phyloP scores from a whole-genome alignment of 2,113 vertebrate species.

The Atlantisia rogersi region DNA sequence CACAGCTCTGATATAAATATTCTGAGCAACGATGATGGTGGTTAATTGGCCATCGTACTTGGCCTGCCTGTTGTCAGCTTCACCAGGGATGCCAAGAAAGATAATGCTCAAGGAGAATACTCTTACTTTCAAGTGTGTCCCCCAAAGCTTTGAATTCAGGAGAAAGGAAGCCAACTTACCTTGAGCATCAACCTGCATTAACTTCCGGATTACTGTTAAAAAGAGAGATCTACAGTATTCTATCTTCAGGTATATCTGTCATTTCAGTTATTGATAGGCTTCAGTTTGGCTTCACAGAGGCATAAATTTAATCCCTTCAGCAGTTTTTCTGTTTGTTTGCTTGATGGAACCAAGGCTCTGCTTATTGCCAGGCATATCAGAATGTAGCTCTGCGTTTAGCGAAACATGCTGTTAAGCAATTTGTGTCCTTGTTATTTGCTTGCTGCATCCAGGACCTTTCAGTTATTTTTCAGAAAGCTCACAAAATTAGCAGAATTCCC shows the following conservation, averaged over 20 bases:
- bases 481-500: neutral
- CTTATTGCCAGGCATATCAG: neutral
- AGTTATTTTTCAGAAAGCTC: neutral
- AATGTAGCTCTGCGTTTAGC: neutral
- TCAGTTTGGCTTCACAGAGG: neutral
- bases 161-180: neutral
- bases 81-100: neutral
- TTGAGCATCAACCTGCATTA: neutral
- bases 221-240: neutral
- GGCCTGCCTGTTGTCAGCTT: neutral
- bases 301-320: neutral
- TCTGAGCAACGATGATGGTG: neutral
- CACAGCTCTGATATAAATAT: neutral
- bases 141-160: neutral
- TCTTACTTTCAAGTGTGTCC: neutral
- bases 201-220: neutral
- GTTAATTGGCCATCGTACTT: neutral
- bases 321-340: neutral
- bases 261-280: neutral
- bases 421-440: neutral
- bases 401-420: neutral
- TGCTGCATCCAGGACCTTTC: neutral
- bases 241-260: neutral
- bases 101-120: neutral
- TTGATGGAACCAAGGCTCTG: neutral